These are phyloP conservation scores for Neopelma chrysocephalum DNA, from an alignment of 2,797 vertebrate species.

Conservation along the genomic window DNA sequence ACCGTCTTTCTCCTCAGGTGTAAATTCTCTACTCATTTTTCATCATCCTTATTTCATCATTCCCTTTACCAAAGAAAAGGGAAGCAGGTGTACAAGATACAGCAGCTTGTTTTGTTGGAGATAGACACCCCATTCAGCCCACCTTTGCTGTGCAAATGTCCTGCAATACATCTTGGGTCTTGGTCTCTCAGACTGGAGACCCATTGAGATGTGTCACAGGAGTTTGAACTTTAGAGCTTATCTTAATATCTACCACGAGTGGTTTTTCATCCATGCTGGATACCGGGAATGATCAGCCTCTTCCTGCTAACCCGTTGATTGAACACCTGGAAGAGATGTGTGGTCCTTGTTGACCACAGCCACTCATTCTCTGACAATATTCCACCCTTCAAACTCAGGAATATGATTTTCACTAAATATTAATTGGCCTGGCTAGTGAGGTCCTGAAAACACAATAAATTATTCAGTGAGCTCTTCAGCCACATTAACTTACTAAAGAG, in stretches of 20 bases:
- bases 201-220: neutral
- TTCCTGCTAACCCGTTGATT: neutral
- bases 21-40: neutral
- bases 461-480: neutral
- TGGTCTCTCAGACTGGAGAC: neutral
- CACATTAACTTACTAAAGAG: neutral
- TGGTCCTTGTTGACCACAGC: neutral
- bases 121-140: neutral
- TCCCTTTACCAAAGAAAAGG: neutral
- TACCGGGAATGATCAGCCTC: neutral
- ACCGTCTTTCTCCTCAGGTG: neutral
- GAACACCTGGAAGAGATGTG: neutral
- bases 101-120: neutral
- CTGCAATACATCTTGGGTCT: neutral
- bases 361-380: neutral
- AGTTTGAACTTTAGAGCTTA: neutral
- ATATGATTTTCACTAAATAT: constrained; percentile 22
- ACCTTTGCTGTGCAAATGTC: neutral
- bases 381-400: neutral
- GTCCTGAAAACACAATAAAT: constrained; percentile 15
- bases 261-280: neutral
- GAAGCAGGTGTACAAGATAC: neutral
- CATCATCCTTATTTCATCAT: neutral
- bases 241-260: neutral
- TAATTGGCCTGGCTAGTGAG: neutral